Evolutionary conservation across 2,113 vertebrate species (phyloP), one percentile per base, ranked within the genome.

Genomic region (Hypanus sabinus): DNA sequence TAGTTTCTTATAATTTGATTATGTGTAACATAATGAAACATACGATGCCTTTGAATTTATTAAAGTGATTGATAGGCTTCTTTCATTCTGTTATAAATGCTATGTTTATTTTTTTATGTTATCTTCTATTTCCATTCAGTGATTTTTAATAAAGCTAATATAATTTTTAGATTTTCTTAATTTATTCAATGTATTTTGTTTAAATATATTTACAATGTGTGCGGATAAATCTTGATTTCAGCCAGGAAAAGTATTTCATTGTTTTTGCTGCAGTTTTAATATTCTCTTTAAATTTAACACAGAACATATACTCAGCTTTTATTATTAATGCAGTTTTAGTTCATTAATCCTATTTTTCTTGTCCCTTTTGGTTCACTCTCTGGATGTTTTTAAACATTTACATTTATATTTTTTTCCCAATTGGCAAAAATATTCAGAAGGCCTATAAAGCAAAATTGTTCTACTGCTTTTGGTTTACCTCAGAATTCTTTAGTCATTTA

Each of bases 311-410:
- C 38, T 73, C 68, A 33, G n/a, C 68, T 71, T 36, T 71, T 93
- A n/a, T 71, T 93, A 73, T 93, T 73, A 10, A 38, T 68, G 16
- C 68, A 71, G 36, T 93, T 71, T 71, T 73, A 46, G 33, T 22
- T 73, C 33, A 93, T 93, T 93, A 93, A 71, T 71, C 70, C 46
- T 36, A 93, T 71, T 93, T 93, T 38, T 30, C 65, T 33, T 71
- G 33, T 27, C 10, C 68, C 3, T 70, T 70, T 91, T 38, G 65
- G 88, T 91, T 91, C 3, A 36, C 88, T 91, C 30, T 71, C 62
- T 92, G 36, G 33, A 0, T 91, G 20, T 91, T 93, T 93, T 93
- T 33, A 60, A 90, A 90, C 60, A 68, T 68, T n/a, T 46, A 46
- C 0, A 46, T 46, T 33, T 9, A 30, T 30, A 60, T 60, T 60